Evolutionary conservation across 2,888 invertebrate species (phyloP).

Genomic region (Meghimatium bilineatum): DNA sequence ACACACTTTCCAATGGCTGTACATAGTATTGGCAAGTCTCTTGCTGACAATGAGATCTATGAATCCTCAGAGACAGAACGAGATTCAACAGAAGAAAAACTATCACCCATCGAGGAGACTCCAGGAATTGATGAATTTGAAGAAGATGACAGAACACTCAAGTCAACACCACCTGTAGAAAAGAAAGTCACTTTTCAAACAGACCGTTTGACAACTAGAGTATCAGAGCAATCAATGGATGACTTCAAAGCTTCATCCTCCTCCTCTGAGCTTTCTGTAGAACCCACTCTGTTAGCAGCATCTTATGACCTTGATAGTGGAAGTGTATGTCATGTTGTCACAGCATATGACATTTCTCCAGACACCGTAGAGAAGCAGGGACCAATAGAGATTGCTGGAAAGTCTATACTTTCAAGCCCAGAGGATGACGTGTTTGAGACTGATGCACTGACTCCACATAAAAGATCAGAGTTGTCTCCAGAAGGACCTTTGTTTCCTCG

Average conservation of each 20-base stretch:
- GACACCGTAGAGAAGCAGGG: slow-evolving; percentile 78
- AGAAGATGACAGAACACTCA: slow-evolving; percentile 59
- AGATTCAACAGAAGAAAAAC: slow-evolving; percentile 71
- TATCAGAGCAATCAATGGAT: slow-evolving; percentile 67
- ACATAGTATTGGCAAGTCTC: slow-evolving; percentile 62
- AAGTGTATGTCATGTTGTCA: slow-evolving; percentile 77
- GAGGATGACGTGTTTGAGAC: slow-evolving; percentile 78
- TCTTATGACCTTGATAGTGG: slow-evolving; percentile 84
- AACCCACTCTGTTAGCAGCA: slow-evolving; percentile 90
- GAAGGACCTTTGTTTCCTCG: slow-evolving; percentile 47
- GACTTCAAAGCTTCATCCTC: slow-evolving; percentile 78
- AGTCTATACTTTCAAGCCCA: slow-evolving; percentile 75
- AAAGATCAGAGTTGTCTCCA: slow-evolving; percentile 57
- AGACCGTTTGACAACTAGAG: slow-evolving; percentile 54
- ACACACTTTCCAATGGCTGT: slow-evolving; percentile 64
- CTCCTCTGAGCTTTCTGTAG: slow-evolving; percentile 91
- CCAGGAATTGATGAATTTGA: slow-evolving; percentile 60
- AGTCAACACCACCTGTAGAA: slow-evolving; percentile 53
- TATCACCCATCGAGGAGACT: slow-evolving; percentile 71
- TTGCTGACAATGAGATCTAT: slow-evolving; percentile 68
- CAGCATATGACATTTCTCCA: slow-evolving; percentile 75
- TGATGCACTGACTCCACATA: slow-evolving; percentile 65
- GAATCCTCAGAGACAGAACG: slow-evolving; percentile 70
- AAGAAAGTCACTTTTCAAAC: slow-evolving; percentile 70
- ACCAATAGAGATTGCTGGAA: slow-evolving; percentile 80